Evolutionary conservation across 1,140 invertebrate species (phyloP).

Genomic region (Marisa cornuarietis): DNA sequence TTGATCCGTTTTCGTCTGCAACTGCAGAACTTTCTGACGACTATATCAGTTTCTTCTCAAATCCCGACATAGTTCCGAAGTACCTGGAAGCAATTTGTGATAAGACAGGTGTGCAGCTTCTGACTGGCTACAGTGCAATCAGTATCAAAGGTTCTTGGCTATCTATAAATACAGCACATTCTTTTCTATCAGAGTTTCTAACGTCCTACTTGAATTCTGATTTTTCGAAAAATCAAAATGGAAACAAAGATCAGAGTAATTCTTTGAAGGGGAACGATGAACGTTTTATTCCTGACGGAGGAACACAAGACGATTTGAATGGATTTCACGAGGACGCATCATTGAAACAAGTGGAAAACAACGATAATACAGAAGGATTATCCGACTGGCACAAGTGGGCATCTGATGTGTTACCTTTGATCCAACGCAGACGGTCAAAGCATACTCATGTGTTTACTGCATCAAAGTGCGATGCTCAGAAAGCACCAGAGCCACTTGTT

Average conservation of each 20-base stretch:
- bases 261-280: constrained; percentile 2
- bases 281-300: background rate
- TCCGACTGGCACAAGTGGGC: constrained; percentile 17
- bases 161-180: constrained; percentile 23
- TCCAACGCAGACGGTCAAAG: constrained; percentile 9
- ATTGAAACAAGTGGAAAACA: background rate
- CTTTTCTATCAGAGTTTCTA: constrained; percentile 32
- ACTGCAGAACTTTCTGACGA: constrained; percentile 31
- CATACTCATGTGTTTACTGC: background rate
- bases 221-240: background rate
- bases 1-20: constrained; percentile 26
- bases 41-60: constrained; percentile 24
- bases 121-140: constrained; percentile 12
- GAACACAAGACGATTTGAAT: background rate
- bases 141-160: constrained; percentile 31
- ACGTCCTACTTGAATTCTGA: constrained; percentile 10
- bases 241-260: constrained; percentile 11
- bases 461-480: background rate
- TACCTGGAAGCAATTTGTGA: constrained; percentile 25
- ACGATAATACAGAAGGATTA: background rate
- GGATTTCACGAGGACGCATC: background rate
- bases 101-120: constrained; percentile 25
- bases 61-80: constrained; percentile 25
- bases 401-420: constrained; percentile 2
- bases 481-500: constrained; percentile 22